phyloP scores from a whole-genome alignment of 2,797 vertebrate species.

The Muscicapa comitata region DNA sequence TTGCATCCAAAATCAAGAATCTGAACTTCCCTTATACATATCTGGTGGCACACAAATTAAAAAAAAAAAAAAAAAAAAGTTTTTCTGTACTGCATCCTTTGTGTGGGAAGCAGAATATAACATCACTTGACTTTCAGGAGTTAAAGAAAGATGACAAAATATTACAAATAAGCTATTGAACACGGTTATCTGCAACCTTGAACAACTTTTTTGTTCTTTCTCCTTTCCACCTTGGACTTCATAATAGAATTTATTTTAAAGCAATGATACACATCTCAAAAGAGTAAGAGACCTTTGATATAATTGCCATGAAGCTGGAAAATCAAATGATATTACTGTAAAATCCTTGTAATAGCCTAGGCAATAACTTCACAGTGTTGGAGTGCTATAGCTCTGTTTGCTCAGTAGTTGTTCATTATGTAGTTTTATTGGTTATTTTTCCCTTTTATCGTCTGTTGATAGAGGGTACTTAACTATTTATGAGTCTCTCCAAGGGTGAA shows the following conservation, averaged over 20 bases:
- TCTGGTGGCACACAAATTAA: neutral
- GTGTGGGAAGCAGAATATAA: neutral
- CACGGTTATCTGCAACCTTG: neutral
- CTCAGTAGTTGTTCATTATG: constrained; percentile 68
- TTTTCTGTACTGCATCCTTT: neutral
- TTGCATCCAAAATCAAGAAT: constrained; percentile 29
- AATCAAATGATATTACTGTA: constrained; percentile 57
- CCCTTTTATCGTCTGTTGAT: constrained; percentile 58
- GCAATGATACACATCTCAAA: neutral
- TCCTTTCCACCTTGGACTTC: neutral
- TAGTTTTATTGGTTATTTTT: constrained; percentile 72
- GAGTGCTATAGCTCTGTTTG: constrained; percentile 48
- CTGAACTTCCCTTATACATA: neutral
- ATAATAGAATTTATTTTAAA: constrained; percentile 31
- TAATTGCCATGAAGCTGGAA: constrained; percentile 43
- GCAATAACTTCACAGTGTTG: constrained; percentile 47
- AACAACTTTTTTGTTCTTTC: neutral
- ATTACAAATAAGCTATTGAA: neutral
- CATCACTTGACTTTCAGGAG: neutral
- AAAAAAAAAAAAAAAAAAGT: neutral
- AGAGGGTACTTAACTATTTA: constrained; percentile 65
- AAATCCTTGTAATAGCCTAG: constrained; percentile 54
- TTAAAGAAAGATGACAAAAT: neutral
- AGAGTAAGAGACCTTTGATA: constrained; percentile 21
- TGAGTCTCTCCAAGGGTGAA: constrained; percentile 55